Conservation (phyloP, 64 coral and sea anemone genomes). For the Actinia equina region DNA sequence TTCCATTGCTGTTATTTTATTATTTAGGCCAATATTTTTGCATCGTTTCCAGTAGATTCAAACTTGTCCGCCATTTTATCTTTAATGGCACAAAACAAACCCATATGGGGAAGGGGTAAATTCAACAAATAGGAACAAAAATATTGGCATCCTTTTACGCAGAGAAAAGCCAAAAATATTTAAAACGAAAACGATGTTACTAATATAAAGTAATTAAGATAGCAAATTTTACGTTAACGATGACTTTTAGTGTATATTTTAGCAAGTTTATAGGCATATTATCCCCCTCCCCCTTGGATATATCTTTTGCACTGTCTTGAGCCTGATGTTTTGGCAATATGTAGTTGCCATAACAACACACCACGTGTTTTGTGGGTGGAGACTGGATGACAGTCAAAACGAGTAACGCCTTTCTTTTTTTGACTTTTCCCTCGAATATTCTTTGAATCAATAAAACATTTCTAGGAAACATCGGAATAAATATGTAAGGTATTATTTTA, state of each 20-base stretch:
- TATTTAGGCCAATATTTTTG: background rate
- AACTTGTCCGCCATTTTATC: slow-evolving; percentile 29
- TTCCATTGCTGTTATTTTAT: background rate
- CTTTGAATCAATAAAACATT: background rate
- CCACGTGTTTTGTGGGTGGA: background rate
- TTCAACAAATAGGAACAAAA: background rate
- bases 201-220: background rate
- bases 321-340: background rate
- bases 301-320: background rate
- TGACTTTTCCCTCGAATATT: background rate
- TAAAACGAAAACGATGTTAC: background rate
- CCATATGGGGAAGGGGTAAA: background rate
- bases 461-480: background rate
- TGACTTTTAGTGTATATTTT: background rate
- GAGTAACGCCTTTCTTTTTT: slow-evolving; percentile 4
- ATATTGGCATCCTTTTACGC: background rate
- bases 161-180: background rate
- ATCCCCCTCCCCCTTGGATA: background rate
- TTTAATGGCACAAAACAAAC: background rate
- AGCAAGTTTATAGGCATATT: background rate
- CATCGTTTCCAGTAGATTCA: background rate
- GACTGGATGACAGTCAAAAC: background rate
- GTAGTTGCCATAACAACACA: background rate
- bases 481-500: background rate
- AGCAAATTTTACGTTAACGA: background rate